Conservation (phyloP, 2,888 invertebrate genomes). For the Thalpophila matura region DNA sequence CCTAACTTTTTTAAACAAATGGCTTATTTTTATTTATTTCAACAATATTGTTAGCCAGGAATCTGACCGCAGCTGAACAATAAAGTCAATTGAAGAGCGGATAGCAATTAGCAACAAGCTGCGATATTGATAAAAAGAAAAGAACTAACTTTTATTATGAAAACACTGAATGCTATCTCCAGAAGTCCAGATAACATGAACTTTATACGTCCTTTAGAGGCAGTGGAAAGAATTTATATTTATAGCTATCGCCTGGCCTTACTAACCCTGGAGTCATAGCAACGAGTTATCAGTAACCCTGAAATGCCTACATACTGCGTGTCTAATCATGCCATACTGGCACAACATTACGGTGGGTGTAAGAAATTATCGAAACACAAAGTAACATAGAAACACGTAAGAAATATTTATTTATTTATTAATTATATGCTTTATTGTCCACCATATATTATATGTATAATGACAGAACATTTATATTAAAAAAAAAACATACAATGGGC, state of each 20-base stretch:
- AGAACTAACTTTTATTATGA: neutral
- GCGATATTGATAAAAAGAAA: neutral
- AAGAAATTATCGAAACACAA: conserved; percentile 36
- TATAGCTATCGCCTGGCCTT: conserved; percentile 49
- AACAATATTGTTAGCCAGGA: no score
- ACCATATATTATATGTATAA: no score
- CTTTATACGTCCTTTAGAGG: conserved; percentile 33
- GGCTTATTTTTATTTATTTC: conserved; percentile 6
- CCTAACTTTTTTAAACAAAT: neutral
- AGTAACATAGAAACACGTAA: conserved; percentile 44
- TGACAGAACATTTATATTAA: no score
- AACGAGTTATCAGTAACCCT: conserved; percentile 58
- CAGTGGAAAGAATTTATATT: conserved; percentile 39
- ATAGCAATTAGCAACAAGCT: conserved; percentile 13
- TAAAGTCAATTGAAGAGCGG: neutral
- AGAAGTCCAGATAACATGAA: conserved; percentile 24
- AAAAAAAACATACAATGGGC: no score
- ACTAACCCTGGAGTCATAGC: conserved; percentile 47
- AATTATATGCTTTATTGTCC: no score
- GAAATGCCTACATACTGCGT: conserved; percentile 47
- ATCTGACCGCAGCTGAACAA: neutral
- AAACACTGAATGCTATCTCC: conserved; percentile 22
- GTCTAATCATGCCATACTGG: conserved; percentile 33
- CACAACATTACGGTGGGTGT: neutral
- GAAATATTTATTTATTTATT: no score